Evolutionary conservation across 92 coral and sea anemone species (phyloP).

Genomic region (Palythoa caribaeorum): DNA sequence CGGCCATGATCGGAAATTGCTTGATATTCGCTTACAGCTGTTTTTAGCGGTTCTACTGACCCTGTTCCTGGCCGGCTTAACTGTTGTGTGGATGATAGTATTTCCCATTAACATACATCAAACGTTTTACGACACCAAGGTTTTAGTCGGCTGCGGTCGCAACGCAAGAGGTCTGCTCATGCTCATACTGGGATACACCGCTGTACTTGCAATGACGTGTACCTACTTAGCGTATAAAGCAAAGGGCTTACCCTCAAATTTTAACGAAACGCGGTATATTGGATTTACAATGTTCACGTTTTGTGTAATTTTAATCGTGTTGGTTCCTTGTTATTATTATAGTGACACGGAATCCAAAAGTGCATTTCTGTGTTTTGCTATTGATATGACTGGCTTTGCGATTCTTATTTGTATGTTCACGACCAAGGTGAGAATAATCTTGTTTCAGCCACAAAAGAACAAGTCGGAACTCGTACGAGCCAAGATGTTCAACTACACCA

Average conservation of each 20-base stretch:
- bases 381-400: constrained; percentile 81
- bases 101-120: constrained; percentile 80
- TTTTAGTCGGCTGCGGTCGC: constrained; percentile 87
- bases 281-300: constrained; percentile 95
- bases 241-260: constrained; percentile 93
- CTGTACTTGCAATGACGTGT: constrained; percentile 88
- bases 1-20: constrained; percentile 64
- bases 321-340: constrained; percentile 80
- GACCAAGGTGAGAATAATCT: constrained; percentile 80
- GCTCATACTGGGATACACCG: constrained; percentile 86
- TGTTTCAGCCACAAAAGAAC: constrained; percentile 92
- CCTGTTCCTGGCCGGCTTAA: constrained; percentile 30
- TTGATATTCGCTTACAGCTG: constrained; percentile 79
- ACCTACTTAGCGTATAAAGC: constrained; percentile 92
- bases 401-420: constrained; percentile 88
- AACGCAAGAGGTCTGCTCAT: constrained; percentile 82
- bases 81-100: constrained; percentile 66
- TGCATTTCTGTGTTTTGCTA: constrained; percentile 71
- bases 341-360: constrained; percentile 64
- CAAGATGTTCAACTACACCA: constrained; percentile 85
- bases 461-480: constrained; percentile 90
- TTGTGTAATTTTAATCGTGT: constrained; percentile 88
- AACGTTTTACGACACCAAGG: constrained; percentile 70
- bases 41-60: constrained; percentile 75
- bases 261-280: constrained; percentile 93